Base-by-base conservation (phyloP, 2,113 vertebrate genomes). In the Engystomops pustulosus region DNA sequence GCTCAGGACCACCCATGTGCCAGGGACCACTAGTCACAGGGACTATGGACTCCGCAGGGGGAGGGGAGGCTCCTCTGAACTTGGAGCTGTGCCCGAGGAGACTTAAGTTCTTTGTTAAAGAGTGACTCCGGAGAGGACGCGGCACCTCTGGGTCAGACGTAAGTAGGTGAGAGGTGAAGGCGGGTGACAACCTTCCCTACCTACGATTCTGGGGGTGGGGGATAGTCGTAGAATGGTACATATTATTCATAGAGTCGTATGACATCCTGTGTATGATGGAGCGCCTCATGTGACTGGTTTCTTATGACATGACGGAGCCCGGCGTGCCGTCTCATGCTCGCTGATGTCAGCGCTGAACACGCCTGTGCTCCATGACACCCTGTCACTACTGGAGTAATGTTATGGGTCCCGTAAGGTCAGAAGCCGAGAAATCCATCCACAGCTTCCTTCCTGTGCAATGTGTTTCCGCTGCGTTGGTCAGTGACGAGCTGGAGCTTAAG, bases 321-420 rank as follows among this genome's bases (percentile, higher is more conserved):
- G n/a, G 8, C 9, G 27, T 17, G 65, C n/a, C 18, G 47, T 71
- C 80, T 81, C 67, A 70, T 81, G 79, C 45, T 71, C 11, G 18
- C 47, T 72, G 80, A 72, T 72, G 80, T 82, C n/a, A 60, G 36
- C 15, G 3, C 4, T 0, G 47, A 32, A 68, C 72, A 36, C 80
- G 36, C 81, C 81, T 20, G 25, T 1, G 47, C 4, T 27, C 51
- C 30, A 23, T 27, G n/a, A n/a, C n/a, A n/a, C n/a, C n/a, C 34
- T 20, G 2, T 38, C 18, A 78, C 23, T 65, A 6, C 12, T 62
- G 38, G 55, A 45, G 69, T 30, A 74, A 38, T 62, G 27, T 60
- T 74, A 6, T 83, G 70, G 51, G 70, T 75, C 55, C 25, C 27
- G 25, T 72, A 47, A 75, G 70, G 81, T 83, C 81, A 75, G 36